phyloP scores from a whole-genome alignment of 2,888 invertebrate species.

The Ariolimax columbianus region DNA sequence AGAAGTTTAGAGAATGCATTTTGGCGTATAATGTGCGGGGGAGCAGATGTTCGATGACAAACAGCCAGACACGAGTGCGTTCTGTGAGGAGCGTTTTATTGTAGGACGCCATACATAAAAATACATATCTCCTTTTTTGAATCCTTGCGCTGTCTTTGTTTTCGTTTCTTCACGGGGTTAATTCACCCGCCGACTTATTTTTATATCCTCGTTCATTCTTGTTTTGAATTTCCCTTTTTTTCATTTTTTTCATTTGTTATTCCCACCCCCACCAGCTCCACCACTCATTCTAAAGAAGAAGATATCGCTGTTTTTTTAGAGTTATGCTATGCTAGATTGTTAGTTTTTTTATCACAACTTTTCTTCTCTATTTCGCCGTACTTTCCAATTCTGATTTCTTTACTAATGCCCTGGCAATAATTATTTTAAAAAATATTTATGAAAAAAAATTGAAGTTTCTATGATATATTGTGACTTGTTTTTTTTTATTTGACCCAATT shows the following conservation, averaged over 20 bases:
- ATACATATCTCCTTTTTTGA: neutral
- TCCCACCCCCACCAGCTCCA: too few relatives aligned
- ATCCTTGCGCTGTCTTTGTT: neutral
- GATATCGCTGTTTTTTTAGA: too few relatives aligned
- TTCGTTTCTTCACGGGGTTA: neutral
- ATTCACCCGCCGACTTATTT: neutral
- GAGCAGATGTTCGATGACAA: constrained; percentile 14
- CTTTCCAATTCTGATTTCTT: too few relatives aligned
- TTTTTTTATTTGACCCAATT: too few relatives aligned
- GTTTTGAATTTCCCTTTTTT: neutral
- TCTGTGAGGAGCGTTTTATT: neutral
- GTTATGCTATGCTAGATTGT: too few relatives aligned
- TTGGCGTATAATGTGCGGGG: neutral
- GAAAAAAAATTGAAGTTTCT: too few relatives aligned
- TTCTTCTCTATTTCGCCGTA: too few relatives aligned
- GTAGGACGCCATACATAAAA: neutral
- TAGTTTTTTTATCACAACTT: too few relatives aligned
- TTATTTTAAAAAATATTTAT: too few relatives aligned
- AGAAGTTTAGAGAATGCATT: neutral
- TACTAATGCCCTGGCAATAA: too few relatives aligned
- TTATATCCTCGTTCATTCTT: neutral
- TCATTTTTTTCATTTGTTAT: neutral
- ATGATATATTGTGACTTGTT: neutral
- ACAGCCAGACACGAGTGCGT: neutral
- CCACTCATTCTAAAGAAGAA: too few relatives aligned